These are phyloP conservation scores for Patella ulyssiponensis DNA, from an alignment of 2,888 invertebrate genomes.

Conservation along the genomic window DNA sequence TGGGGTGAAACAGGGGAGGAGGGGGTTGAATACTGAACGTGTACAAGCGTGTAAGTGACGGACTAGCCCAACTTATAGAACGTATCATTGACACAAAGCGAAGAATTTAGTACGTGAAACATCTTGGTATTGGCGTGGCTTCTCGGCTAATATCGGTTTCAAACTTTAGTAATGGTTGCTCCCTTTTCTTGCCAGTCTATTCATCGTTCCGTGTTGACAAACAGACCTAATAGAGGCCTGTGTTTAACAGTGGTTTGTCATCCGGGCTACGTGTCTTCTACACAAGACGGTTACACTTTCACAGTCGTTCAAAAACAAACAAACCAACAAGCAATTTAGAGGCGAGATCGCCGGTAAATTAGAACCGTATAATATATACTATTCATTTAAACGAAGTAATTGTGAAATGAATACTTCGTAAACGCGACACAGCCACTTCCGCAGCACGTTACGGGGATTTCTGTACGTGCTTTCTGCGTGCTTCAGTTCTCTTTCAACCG, in stretches of 20 bases:
- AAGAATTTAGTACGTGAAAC: constrained; percentile 12
- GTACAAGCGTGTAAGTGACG: not conserved
- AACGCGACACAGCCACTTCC: not conserved
- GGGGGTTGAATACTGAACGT: not conserved
- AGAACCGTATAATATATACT: constrained; percentile 3
- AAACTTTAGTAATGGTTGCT: not conserved
- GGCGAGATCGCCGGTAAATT: not conserved
- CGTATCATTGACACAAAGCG: constrained; percentile 9
- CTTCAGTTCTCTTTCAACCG: not conserved
- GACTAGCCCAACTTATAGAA: not conserved
- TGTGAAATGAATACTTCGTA: constrained; percentile 10
- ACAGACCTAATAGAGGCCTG: not conserved
- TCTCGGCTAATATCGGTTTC: constrained; percentile 12
- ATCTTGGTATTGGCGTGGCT: constrained; percentile 9
- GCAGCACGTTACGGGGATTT: constrained; percentile 1
- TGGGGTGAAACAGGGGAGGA: not conserved
- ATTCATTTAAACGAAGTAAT: constrained; percentile 5
- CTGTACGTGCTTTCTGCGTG: not conserved
- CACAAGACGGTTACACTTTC: not conserved
- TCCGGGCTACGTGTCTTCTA: not conserved
- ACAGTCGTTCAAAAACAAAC: not conserved
- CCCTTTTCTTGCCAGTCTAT: not conserved
- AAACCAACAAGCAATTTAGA: constrained; percentile 7
- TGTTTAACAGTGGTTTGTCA: not conserved
- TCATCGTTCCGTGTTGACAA: not conserved